These are phyloP conservation scores for Anoplolepis gracilipes DNA, from an alignment of 1,140 invertebrate genomes.

Conservation along the genomic window DNA sequence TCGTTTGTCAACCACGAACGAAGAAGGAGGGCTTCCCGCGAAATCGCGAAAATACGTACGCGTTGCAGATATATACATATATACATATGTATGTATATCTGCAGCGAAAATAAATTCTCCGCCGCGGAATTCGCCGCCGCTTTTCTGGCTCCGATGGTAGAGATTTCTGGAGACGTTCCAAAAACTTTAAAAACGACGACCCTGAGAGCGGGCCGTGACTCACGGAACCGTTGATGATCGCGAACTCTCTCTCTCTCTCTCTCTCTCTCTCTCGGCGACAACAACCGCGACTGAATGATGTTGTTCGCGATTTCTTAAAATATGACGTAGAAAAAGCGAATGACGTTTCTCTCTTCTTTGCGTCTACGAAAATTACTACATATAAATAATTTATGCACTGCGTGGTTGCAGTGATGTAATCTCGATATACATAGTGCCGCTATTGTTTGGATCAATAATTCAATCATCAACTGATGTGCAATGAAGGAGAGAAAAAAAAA, in stretches of 20 bases:
- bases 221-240: slow-evolving; percentile 23
- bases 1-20: slow-evolving; percentile 35
- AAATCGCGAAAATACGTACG: slow-evolving; percentile 50
- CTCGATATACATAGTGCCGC: not conserved
- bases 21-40: slow-evolving; percentile 14
- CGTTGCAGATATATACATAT: too few relatives aligned
- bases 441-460: not conserved
- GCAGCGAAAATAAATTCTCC: slow-evolving; percentile 73
- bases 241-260: too few relatives aligned
- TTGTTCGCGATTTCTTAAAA: slow-evolving; percentile 12
- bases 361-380: slow-evolving; percentile 23
- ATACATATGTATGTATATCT: not conserved
- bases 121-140: slow-evolving; percentile 53
- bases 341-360: not conserved
- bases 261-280: slow-evolving; percentile 12
- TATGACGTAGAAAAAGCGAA: not conserved
- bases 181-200: slow-evolving; percentile 71
- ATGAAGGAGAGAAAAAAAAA: too few relatives aligned
- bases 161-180: slow-evolving; percentile 71
- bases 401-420: not conserved
- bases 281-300: slow-evolving; percentile 32
- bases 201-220: slow-evolving; percentile 44
- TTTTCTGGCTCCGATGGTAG: slow-evolving; percentile 50
- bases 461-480: not conserved
- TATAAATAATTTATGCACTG: not conserved